Base-by-base conservation (phyloP, 2,113 vertebrate genomes). In the Colaptes auratus region DNA sequence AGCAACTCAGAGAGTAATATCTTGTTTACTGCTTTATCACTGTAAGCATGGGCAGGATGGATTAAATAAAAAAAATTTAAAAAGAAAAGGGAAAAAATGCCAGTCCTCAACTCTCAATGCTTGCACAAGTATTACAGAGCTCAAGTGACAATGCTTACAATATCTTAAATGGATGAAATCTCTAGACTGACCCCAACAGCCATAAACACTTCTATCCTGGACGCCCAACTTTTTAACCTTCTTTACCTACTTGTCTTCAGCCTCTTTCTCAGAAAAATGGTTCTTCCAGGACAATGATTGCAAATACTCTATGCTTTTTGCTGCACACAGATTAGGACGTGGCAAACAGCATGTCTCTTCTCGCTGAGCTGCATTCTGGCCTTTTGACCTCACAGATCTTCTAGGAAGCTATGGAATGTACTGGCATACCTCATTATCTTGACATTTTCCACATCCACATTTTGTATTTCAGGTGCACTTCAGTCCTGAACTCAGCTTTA, bases 371-470 rank as follows among this genome's bases (percentile, higher is more conserved):
- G 42, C 9, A 19, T 65, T 64, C 46, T 91, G 67, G 27, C 85
- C 81, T 93, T 85, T 86, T 95, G 86, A 90, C 95, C 86, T 95
- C 44, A 71, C 44, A 60, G 2, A 87, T 14, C 31, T 92, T 92
- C 33, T 55, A 81, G 20, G 13, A 63, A 74, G 30, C 31, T 82
- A 39, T 35, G 60, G 60, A 53, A 25, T 50, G 65, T 76, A 48
- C 78, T 71, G 21, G 10, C 48, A 55, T 31, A 44, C 19, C 55
- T 96, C 7, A 24, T 95, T 96, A 92, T 86, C 69, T 79, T 71
- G 46, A 82, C 48, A 59, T 28, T 35, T 2, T 81, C 53, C 64
- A 73, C 63, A 60, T 56, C 63, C 35, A 58, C 25, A 61, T 18
- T 13, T 7, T 12, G 59, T 82, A 78, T 78, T 70, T 36, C 52